Percentiles rank a stretch among this genome's conserved stretches.
These are phyloP conservation scores for Lithophane leautieri DNA, from an alignment of 2,888 invertebrate genomes.

Conservation along the genomic window DNA sequence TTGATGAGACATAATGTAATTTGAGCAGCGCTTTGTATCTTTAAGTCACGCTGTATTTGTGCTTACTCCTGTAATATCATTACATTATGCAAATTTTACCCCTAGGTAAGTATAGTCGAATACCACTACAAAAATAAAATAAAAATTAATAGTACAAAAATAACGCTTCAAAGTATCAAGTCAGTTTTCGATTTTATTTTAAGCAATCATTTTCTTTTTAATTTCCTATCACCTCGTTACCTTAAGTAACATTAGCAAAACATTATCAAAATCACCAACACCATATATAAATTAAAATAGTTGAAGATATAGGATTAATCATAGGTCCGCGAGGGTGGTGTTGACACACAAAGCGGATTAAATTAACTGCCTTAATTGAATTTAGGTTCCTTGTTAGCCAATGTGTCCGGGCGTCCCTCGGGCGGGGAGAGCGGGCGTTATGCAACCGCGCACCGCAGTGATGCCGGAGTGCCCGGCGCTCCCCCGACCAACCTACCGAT, in stretches of 20 bases:
- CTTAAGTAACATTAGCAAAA: constrained; percentile 4
- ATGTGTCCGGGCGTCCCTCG: constrained; percentile 79
- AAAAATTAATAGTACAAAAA: background rate
- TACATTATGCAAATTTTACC: background rate
- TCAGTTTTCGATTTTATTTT: background rate
- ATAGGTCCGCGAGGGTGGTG: constrained; percentile 80
- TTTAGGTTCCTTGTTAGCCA: constrained; percentile 89
- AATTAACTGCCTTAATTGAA: constrained; percentile 91
- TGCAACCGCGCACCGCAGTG: constrained; percentile 62
- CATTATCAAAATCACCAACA: constrained; percentile 5
- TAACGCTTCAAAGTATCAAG: background rate
- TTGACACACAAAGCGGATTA: constrained; percentile 87
- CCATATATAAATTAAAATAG: constrained; percentile 61
- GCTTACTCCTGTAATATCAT: background rate
- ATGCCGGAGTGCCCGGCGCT: constrained; percentile 39
- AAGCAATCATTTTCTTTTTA: background rate
- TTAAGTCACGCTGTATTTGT: background rate
- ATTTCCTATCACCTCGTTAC: background rate
- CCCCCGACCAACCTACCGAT: constrained; percentile 62
- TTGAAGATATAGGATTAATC: constrained; percentile 79
- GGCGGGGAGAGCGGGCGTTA: constrained; percentile 63
- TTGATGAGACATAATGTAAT: background rate
- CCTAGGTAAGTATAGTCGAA: background rate
- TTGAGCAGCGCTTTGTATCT: no score
- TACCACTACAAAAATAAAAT: background rate